Conservation (phyloP, 2,797 vertebrate genomes). For the Syngnathus acus region DNA sequence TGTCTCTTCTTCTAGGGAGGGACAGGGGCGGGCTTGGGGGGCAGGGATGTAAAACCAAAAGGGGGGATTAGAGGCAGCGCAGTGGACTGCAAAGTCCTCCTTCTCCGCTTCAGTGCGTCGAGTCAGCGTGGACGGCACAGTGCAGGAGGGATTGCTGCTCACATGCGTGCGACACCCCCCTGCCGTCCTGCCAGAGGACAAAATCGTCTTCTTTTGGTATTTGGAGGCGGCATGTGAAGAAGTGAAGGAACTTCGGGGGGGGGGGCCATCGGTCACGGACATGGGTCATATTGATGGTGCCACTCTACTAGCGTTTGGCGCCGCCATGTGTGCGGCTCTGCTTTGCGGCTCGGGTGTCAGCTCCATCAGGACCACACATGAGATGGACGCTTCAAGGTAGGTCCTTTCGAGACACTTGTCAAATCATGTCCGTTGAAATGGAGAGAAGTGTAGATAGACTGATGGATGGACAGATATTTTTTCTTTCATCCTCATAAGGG, state of each 20-base stretch:
- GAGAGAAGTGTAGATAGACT: background rate
- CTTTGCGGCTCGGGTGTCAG: constrained; percentile 58
- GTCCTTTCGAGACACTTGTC: constrained; percentile 5
- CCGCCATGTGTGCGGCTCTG: constrained; percentile 52
- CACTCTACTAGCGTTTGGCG: constrained; percentile 55
- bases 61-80: constrained; percentile 49
- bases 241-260: constrained; percentile 21
- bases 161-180: constrained; percentile 43
- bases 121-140: constrained; percentile 33
- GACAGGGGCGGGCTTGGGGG: background rate
- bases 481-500: too few species aligned
- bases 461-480: background rate
- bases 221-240: constrained; percentile 13
- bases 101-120: constrained; percentile 58
- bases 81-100: constrained; percentile 45
- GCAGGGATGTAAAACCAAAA: constrained; percentile 60
- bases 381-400: constrained; percentile 61
- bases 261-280: constrained; percentile 42
- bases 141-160: constrained; percentile 32
- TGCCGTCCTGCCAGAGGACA: constrained; percentile 38
- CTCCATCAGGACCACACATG: constrained; percentile 56
- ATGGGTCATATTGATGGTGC: constrained; percentile 66
- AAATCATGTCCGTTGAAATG: background rate
- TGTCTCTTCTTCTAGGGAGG: constrained; percentile 34
- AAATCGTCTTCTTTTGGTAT: background rate